Conservation (phyloP, 2,888 invertebrate species). For the Netelia melanura region DNA sequence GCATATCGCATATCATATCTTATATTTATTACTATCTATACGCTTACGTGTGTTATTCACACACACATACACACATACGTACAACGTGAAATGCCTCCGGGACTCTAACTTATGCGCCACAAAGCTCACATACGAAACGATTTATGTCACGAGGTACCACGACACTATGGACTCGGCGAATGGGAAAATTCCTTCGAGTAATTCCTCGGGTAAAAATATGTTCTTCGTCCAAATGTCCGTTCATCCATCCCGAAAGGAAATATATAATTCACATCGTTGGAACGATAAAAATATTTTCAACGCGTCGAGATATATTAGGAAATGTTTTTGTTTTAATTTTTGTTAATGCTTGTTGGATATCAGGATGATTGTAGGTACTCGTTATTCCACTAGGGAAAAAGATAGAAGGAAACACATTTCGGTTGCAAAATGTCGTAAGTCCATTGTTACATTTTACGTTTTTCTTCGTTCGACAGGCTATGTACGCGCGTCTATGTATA, state of each 20-base stretch:
- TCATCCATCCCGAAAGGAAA: neutral
- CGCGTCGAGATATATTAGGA: neutral
- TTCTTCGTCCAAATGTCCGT: constrained; percentile 1
- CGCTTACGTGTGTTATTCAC: no score
- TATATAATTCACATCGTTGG: neutral
- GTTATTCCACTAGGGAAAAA: constrained; percentile 7
- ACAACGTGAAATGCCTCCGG: constrained; percentile 2
- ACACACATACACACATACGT: neutral
- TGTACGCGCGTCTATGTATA: neutral
- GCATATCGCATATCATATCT: neutral
- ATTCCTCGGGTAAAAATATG: constrained; percentile 20
- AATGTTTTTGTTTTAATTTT: constrained; percentile 10
- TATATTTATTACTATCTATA: neutral
- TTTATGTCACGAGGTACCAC: constrained; percentile 30
- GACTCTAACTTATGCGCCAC: constrained; percentile 46
- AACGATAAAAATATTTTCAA: neutral
- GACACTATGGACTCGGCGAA: constrained; percentile 1
- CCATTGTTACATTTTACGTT: neutral
- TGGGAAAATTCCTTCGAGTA: constrained; percentile 38
- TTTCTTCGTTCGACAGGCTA: constrained; percentile 4
- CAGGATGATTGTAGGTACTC: neutral
- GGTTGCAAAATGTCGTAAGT: neutral
- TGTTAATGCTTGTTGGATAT: neutral
- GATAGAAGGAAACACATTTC: no score
- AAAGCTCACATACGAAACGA: constrained; percentile 31